phyloP scores from a whole-genome alignment of 2,797 vertebrate genomes.

The Odontamblyopus rebecca region DNA sequence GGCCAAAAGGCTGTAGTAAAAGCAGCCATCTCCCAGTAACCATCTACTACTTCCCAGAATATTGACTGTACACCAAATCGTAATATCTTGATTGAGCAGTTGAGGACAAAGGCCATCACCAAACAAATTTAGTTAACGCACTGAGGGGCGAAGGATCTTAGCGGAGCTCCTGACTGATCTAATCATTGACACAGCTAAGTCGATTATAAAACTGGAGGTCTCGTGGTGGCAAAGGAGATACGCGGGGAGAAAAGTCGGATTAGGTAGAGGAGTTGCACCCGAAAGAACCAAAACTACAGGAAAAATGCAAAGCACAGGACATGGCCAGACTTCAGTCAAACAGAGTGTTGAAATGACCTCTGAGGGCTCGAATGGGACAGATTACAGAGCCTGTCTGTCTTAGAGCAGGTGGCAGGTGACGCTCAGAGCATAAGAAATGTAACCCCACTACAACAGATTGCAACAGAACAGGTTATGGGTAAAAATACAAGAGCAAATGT shows the following conservation, averaged over 20 bases:
- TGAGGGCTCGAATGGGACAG: constrained; percentile 36
- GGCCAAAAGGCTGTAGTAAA: constrained; percentile 1
- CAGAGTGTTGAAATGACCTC: constrained; percentile 49
- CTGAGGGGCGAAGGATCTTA: constrained; percentile 60
- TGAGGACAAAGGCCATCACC: constrained; percentile 73
- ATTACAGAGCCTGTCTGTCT: constrained; percentile 43
- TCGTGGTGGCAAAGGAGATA: constrained; percentile 30
- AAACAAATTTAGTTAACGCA: constrained; percentile 69
- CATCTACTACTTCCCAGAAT: constrained; percentile 33
- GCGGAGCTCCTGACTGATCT: constrained; percentile 60
- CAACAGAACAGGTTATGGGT: neutral
- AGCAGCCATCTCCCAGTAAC: constrained; percentile 13
- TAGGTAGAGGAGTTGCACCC: constrained; percentile 4
- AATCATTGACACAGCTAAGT: constrained; percentile 71
- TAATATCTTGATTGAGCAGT: constrained; percentile 70
- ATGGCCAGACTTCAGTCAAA: constrained; percentile 14
- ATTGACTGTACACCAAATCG: constrained; percentile 63
- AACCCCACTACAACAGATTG: constrained; percentile 6
- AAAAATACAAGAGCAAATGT: neutral
- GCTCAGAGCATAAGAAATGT: constrained; percentile 15
- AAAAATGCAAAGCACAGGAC: constrained; percentile 4
- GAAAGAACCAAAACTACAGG: neutral
- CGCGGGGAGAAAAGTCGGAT: constrained; percentile 8
- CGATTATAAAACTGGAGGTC: constrained; percentile 65
- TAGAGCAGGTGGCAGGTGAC: constrained; percentile 29